These are phyloP conservation scores for Pedetes capensis DNA, from an alignment of 2,113 vertebrate genomes.

Conservation along the genomic window DNA sequence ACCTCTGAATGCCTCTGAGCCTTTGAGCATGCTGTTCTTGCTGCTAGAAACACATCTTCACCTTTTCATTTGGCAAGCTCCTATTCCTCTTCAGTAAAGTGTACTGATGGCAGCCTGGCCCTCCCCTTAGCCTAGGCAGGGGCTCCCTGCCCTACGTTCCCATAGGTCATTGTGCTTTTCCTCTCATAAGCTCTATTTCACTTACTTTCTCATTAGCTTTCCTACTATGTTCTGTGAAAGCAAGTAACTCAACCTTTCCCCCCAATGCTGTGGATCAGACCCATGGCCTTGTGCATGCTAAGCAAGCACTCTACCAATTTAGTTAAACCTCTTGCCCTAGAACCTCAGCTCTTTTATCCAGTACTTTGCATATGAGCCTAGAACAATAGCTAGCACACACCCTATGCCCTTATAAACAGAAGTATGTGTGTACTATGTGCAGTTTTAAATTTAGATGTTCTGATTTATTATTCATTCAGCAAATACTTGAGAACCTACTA, in stretches of 20 bases:
- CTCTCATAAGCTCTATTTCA: background rate
- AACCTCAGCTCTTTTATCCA: background rate
- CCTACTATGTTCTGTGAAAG: background rate
- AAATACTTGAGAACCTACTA: background rate
- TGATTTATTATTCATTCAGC: background rate
- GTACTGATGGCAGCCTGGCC: background rate
- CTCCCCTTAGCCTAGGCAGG: background rate
- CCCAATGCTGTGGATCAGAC: too few relatives aligned
- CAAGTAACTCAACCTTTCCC: too few relatives aligned
- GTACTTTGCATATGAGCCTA: too few relatives aligned
- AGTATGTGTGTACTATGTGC: too few relatives aligned
- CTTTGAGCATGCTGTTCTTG: background rate
- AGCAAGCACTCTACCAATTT: too few relatives aligned
- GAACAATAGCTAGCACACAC: too few relatives aligned
- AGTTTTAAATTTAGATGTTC: background rate
- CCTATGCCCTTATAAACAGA: too few relatives aligned
- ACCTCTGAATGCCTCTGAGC: background rate
- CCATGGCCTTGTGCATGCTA: too few relatives aligned
- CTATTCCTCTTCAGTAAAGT: background rate
- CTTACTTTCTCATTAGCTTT: background rate
- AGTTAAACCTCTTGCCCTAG: too few relatives aligned
- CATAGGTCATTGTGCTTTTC: background rate
- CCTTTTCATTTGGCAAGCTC: background rate
- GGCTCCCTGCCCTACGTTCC: background rate
- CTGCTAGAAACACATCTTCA: background rate